These are phyloP conservation scores for Tragelaphus strepsiceros DNA, from an alignment of 2,113 vertebrate genomes.

Conservation along the genomic window DNA sequence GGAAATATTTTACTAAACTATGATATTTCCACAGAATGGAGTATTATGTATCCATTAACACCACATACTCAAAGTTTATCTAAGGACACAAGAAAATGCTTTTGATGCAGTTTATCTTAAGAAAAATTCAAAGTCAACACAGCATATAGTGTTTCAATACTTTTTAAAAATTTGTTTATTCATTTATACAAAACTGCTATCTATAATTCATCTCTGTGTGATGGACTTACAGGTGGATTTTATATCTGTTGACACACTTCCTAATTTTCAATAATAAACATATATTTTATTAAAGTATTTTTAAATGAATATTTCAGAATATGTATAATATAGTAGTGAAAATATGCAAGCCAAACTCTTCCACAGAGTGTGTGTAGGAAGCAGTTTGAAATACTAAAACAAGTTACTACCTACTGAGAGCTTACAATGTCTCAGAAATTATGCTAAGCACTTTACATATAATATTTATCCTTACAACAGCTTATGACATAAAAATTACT, in stretches of 20 bases:
- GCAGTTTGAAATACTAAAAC: not conserved
- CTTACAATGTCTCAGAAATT: not conserved
- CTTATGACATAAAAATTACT: not conserved
- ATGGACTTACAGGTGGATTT: not conserved
- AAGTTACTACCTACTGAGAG: not conserved
- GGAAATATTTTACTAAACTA: not conserved
- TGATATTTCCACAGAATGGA: not conserved
- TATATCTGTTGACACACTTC: not conserved
- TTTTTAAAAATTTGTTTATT: not conserved
- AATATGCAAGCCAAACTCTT: not conserved
- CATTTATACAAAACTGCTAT: not conserved
- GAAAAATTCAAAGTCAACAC: not conserved
- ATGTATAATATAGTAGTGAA: not conserved
- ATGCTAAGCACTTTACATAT: not conserved
- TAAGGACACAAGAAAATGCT: not conserved
- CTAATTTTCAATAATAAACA: not conserved
- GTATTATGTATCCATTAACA: not conserved
- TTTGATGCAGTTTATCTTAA: not conserved
- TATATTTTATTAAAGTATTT: not conserved
- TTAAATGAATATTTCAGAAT: not conserved
- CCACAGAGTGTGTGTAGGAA: not conserved
- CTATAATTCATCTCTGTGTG: not conserved
- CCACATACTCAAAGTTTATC: not conserved
- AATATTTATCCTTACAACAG: not conserved
- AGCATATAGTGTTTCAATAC: not conserved